Evolutionary conservation across 1,140 invertebrate species (phyloP).

Genomic region (Megalopta genalis): DNA sequence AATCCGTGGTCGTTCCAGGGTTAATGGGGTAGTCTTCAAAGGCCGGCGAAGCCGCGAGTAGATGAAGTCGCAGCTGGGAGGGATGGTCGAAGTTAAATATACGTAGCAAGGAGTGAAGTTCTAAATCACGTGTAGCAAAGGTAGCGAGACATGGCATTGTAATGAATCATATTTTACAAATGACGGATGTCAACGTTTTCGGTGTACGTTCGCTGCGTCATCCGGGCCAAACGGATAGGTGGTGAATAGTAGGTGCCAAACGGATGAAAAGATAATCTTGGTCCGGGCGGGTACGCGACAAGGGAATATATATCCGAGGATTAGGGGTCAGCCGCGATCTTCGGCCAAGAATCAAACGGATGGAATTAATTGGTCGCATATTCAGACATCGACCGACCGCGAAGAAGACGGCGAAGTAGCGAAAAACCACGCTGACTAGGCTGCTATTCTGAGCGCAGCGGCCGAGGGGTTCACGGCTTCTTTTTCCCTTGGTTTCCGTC

Average conservation of each 20-base stretch:
- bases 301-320: not conserved
- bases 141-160: not conserved
- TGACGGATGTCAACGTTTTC: not conserved
- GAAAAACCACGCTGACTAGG: slow-evolving; percentile 65
- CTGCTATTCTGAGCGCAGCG: slow-evolving; percentile 72
- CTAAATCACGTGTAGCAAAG: not conserved
- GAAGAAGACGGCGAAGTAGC: slow-evolving; percentile 52
- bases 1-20: too few relatives aligned
- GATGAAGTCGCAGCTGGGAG: too few relatives aligned
- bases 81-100: not conserved
- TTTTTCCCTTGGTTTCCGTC: slow-evolving; percentile 32
- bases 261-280: not conserved
- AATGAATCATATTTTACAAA: slow-evolving; percentile 1
- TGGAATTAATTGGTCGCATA: slow-evolving; percentile 67
- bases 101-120: not conserved
- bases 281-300: not conserved
- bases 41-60: too few relatives aligned
- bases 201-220: not conserved
- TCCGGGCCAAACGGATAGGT: too few relatives aligned
- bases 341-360: slow-evolving; percentile 54
- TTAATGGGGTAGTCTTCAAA: too few relatives aligned
- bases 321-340: slow-evolving; percentile 24
- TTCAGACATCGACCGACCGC: slow-evolving; percentile 57
- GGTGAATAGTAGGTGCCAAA: not conserved
- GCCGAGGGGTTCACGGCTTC: not conserved